phyloP scores from a whole-genome alignment of 2,888 invertebrate genomes.

The Scotopteryx bipunctaria region DNA sequence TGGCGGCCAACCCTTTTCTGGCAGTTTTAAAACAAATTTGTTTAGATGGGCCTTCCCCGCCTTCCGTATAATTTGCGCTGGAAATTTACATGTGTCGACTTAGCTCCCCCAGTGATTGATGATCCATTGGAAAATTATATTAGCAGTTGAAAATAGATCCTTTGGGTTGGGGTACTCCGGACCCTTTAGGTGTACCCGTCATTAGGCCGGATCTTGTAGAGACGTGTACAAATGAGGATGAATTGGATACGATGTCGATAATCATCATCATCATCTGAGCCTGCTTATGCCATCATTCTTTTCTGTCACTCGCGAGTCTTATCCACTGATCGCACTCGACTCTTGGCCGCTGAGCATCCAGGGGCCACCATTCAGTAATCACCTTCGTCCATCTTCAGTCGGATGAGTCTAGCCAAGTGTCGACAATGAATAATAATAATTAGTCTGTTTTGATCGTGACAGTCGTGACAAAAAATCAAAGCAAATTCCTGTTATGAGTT shows the following conservation, averaged over 20 bases:
- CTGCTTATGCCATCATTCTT: too few relatives aligned
- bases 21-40: slow-evolving; percentile 44
- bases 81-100: slow-evolving; percentile 81
- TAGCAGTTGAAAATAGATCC: slow-evolving; percentile 43
- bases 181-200: slow-evolving; percentile 16
- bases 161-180: slow-evolving; percentile 18
- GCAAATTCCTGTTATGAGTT: too few relatives aligned
- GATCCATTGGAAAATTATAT: slow-evolving; percentile 70
- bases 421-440: too few relatives aligned
- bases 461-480: too few relatives aligned
- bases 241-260: neutral
- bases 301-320: too few relatives aligned
- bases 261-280: too few relatives aligned
- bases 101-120: slow-evolving; percentile 78
- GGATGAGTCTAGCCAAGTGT: too few relatives aligned
- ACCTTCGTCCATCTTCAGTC: too few relatives aligned
- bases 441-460: too few relatives aligned
- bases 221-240: neutral
- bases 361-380: too few relatives aligned
- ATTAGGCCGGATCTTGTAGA: slow-evolving; percentile 13
- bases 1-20: slow-evolving; percentile 29
- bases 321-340: too few relatives aligned
- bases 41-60: slow-evolving; percentile 31
- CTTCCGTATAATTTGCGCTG: slow-evolving; percentile 71
- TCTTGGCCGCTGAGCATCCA: too few relatives aligned